A percentile compares a stretch with the other conserved stretches of the same genome.
phyloP scores from a whole-genome alignment of 2,113 vertebrate species.

The Apteryx owenii region DNA sequence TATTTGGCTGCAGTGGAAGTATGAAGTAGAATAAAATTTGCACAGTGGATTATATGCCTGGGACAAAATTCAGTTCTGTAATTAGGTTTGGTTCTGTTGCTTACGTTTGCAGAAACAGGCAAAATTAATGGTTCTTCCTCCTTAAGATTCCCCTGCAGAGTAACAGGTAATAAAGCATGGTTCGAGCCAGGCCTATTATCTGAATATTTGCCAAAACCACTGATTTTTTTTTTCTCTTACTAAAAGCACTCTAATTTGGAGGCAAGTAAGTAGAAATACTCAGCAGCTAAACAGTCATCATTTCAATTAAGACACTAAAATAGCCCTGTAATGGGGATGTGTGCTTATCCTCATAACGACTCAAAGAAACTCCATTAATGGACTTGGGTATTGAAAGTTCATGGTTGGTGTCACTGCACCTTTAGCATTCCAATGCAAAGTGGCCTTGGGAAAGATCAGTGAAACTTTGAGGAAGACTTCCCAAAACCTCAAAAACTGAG shows the following conservation, averaged over 20 bases:
- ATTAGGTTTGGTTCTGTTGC: conserved; percentile 26
- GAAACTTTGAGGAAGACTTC: neutral
- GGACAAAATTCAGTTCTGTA: neutral
- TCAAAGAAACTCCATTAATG: neutral
- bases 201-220: conserved; percentile 35
- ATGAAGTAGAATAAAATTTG: neutral
- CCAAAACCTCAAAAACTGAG: neutral
- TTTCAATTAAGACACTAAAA: conserved; percentile 4
- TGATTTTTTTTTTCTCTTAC: neutral
- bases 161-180: neutral
- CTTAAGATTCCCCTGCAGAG: neutral
- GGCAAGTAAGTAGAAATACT: conserved; percentile 1
- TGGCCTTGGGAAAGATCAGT: neutral
- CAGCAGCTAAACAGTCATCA: neutral
- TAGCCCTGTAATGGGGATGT: neutral
- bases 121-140: conserved; percentile 11
- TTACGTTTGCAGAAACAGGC: conserved; percentile 16
- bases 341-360: neutral
- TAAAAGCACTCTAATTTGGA: neutral
- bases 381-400: neutral
- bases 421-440: neutral
- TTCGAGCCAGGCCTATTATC: neutral
- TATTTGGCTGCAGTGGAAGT: conserved; percentile 5
- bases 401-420: neutral
- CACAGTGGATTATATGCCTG: neutral